Base-by-base conservation (phyloP, 2,113 vertebrate species). In the Gila orcuttii region DNA sequence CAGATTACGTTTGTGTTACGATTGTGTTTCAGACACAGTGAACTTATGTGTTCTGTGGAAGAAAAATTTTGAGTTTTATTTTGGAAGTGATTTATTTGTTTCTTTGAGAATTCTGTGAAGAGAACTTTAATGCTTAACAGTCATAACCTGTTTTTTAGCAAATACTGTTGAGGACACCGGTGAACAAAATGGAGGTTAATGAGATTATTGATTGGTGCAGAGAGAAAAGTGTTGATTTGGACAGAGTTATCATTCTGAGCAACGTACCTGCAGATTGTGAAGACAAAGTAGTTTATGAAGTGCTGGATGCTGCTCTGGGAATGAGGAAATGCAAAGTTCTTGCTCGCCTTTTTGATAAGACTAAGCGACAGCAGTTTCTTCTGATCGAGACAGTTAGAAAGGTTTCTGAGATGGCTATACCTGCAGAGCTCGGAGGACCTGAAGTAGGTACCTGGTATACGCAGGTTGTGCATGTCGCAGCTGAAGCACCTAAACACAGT, bases 361-460 rank as follows among this genome's bases (percentile, higher is more conserved):
- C 33, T 71, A 42, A 39, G 19, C 7, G 3, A 71, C 3, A 1
- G 0, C 31, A 71, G 19, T 71, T 39, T 42, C 21, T 74, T n/a
- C n/a, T 47, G 12, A 2, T 25, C 25, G 71, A 74, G n/a, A 15
- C 6, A 6, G 23, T 4, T 15, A 31, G 12, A 25, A 31, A 45
- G 9, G 42, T 74, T 47, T 74, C 42, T 11, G 0, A 74, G 42
- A 47, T 25, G 23, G 25, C 42, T 74, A 74, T 74, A 1, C 71
- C 71, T 47, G 71, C 71, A 25, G 71, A 74, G 21, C 3, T 74
- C 6, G 71, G 71, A 74, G 71, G 39, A 45, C 39, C 71, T 74
- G 71, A 74, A 74, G 42, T 47, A 13, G 39, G 39, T 2, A 0
- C 10, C 28, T 74, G 71, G 71, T 74, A 74, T 42, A 74, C 71